Evolutionary conservation across 2,113 vertebrate genomes (phyloP).

Genomic region (Dryoscopus gambensis): DNA sequence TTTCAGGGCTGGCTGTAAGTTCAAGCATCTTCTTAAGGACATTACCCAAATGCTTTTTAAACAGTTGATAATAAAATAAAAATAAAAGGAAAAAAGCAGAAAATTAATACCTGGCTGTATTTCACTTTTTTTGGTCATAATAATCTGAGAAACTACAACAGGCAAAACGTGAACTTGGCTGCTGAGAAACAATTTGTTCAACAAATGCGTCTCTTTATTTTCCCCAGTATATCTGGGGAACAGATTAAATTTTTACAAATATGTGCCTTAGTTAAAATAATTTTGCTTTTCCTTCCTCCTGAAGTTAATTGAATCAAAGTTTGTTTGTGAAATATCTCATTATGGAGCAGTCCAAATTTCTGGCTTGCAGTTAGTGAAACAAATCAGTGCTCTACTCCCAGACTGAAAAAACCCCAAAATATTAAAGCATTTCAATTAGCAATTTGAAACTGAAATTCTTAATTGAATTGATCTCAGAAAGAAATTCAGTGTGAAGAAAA

Average conservation of each 20-base stretch:
- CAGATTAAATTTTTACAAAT: neutral
- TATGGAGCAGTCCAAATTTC: neutral
- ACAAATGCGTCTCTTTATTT: neutral
- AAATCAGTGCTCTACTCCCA: neutral
- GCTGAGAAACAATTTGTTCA: neutral
- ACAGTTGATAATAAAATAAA: neutral
- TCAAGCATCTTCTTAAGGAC: neutral
- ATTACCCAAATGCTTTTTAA: neutral
- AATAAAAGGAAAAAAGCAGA: accelerated
- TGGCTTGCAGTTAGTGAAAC: neutral
- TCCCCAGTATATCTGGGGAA: neutral
- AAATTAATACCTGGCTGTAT: neutral
- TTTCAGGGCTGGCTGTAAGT: neutral
- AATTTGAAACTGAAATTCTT: neutral
- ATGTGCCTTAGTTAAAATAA: neutral
- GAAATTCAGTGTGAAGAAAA: neutral
- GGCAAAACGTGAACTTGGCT: neutral
- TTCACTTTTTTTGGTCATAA: neutral
- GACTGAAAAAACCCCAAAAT: neutral
- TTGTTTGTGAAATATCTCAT: neutral
- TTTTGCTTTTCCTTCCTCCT: neutral
- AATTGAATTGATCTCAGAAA: neutral
- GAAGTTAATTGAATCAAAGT: neutral
- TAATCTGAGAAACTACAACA: neutral
- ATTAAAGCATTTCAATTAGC: neutral